These are phyloP conservation scores for Hirudinaria manillensis DNA, from an alignment of 2,888 invertebrate species.

Conservation along the genomic window DNA sequence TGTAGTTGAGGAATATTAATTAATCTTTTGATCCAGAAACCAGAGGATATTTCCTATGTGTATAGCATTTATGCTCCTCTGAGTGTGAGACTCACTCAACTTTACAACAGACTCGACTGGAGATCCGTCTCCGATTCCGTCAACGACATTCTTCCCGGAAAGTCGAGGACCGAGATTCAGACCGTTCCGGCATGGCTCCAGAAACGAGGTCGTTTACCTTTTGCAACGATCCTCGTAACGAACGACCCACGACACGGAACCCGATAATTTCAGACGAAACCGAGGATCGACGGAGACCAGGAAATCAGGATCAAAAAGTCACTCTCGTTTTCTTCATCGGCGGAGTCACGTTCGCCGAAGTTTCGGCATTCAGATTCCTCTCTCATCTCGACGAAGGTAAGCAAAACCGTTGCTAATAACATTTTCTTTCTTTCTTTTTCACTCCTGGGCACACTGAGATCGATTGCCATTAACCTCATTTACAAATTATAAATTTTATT, in stretches of 20 bases:
- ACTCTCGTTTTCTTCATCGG: slow-evolving; percentile 91
- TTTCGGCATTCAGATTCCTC: slow-evolving; percentile 62
- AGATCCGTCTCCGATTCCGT: slow-evolving; percentile 71
- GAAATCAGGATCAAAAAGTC: slow-evolving; percentile 55
- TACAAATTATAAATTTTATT: no score
- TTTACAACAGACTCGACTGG: slow-evolving; percentile 57
- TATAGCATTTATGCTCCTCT: slow-evolving; percentile 87
- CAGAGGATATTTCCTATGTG: slow-evolving; percentile 82
- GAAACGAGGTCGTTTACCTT: slow-evolving; percentile 50
- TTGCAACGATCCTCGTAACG: background rate
- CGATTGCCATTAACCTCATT: no score
- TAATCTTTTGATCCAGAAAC: slow-evolving; percentile 55
- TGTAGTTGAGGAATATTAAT: no score
- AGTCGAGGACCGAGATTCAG: slow-evolving; percentile 58
- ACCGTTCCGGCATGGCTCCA: slow-evolving; percentile 53
- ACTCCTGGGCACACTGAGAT: no score
- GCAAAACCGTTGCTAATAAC: background rate
- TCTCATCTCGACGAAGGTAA: slow-evolving; percentile 59
- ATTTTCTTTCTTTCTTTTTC: background rate
- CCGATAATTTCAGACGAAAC: background rate
- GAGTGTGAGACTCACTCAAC: slow-evolving; percentile 69
- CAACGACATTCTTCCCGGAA: slow-evolving; percentile 69
- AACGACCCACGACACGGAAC: no score
- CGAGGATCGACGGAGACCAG: background rate
- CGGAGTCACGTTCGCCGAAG: slow-evolving; percentile 90